Base-by-base conservation (phyloP, 2,113 vertebrate genomes). In the Lichenostomus cassidix region DNA sequence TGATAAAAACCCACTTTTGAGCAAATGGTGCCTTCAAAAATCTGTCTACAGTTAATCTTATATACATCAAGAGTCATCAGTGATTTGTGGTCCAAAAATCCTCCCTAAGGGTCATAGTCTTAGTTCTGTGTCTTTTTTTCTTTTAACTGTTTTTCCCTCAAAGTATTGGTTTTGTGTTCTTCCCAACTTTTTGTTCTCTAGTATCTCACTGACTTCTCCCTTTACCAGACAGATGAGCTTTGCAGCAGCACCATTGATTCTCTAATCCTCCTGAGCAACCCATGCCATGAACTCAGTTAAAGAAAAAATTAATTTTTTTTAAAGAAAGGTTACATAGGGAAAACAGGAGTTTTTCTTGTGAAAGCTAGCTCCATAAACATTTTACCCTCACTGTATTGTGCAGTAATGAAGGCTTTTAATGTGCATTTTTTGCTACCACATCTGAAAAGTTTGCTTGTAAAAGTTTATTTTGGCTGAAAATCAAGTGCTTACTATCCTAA, bases 31-130 rank as follows among this genome's bases (percentile, higher is more conserved):
- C 41, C 10, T 83, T 81, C 29, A 69, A 27, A 93, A 60, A 37
- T 83, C 76, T 7, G 0, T 55, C 53, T 85, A 2, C 14, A 15
- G 17, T 68, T 87, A 77, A 15, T 46, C 16, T 19, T 1, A 2
- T 49, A n/a, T 69, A 15, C 4, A 17, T 70, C 8, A 70, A 46
- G 68, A 52, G 10, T 44, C 0, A 0, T 78, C 39, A 63, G 0
- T 46, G 12, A 75, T 79, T 39, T 88, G 33, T 75, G n/a, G 62
- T n/a, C 55, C 42, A 80, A 25, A 80, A 37, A 7, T 3, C 18
- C 11, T 56, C 31, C 10, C 13, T 62, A 17, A 8, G 5, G 9
- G 11, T 80, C 58, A 27, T 33, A 47, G 49, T 64, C 49, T 77
- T 31, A 60, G 39, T 87, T 69, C 28, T 2, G 0, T 31, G 39